Percentiles rank a stretch among this genome's conserved stretches.
phyloP scores from a whole-genome alignment of 1,140 invertebrate genomes.

The Aphelenchoides besseyi region DNA sequence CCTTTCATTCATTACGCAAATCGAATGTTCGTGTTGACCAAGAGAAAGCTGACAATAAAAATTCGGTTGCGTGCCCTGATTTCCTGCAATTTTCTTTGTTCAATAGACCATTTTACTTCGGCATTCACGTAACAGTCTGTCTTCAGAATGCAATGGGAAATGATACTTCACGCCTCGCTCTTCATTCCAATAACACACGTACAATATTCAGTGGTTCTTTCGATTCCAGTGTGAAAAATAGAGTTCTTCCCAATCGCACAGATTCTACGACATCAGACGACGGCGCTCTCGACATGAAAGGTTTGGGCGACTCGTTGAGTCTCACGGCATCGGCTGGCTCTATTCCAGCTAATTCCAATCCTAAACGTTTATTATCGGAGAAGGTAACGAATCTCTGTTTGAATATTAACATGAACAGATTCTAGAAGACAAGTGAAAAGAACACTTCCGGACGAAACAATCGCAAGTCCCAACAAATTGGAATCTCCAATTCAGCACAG shows the following conservation, averaged over 20 bases:
- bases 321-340: background rate
- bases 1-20: no score
- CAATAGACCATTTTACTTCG: background rate
- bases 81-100: background rate
- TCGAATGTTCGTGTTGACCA: background rate
- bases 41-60: background rate
- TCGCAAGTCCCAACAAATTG: background rate
- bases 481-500: constrained; percentile 19
- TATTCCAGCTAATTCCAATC: background rate
- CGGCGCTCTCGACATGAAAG: background rate
- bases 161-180: constrained; percentile 1
- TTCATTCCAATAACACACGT: background rate
- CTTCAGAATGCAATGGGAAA: background rate
- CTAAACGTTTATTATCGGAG: background rate
- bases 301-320: background rate
- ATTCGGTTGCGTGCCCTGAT: background rate
- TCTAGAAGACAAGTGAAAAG: background rate
- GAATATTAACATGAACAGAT: background rate
- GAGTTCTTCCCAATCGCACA: background rate
- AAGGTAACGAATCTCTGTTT: background rate
- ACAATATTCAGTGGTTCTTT: constrained; percentile 5
- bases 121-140: background rate
- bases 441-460: background rate
- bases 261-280: constrained; percentile 4
- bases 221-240: background rate